phyloP scores from a whole-genome alignment of 2,888 invertebrate genomes.

The Doris montereyensis region DNA sequence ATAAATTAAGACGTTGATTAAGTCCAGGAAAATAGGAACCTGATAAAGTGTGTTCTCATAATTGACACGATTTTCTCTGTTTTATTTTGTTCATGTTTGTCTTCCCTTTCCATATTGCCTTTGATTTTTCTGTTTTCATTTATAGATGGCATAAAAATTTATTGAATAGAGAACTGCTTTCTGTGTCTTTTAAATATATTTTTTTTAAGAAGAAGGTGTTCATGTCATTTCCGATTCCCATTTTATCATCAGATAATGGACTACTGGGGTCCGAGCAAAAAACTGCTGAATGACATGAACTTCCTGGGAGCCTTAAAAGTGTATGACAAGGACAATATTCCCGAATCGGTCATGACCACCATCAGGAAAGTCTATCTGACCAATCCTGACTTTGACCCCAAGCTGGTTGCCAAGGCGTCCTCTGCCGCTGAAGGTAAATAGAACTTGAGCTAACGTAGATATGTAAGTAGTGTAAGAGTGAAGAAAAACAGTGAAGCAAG shows the following conservation, averaged over 20 bases:
- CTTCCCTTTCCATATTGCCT: no score
- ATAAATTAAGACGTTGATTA: no score
- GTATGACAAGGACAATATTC: constrained; percentile 90
- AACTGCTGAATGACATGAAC: constrained; percentile 85
- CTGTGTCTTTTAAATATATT: background rate
- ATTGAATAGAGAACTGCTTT: no score
- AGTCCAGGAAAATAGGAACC: no score
- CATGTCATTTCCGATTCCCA: constrained; percentile 10
- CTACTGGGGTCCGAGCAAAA: constrained; percentile 89
- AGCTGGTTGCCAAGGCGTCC: constrained; percentile 79
- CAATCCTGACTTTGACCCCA: constrained; percentile 73
- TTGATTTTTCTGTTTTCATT: no score
- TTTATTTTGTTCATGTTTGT: no score
- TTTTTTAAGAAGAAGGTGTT: background rate
- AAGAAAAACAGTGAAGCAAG: no score
- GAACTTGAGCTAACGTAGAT: no score
- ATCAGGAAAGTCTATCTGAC: constrained; percentile 86
- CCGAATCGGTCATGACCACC: constrained; percentile 79
- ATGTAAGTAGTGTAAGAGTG: no score
- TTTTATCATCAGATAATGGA: constrained; percentile 78
- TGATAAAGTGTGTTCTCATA: no score
- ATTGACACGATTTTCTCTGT: no score
- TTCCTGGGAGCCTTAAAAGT: constrained; percentile 83
- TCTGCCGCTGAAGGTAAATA: constrained; percentile 88
- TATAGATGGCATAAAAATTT: no score